Evolutionary conservation across 1,140 invertebrate genomes (phyloP), one percentile per base, ranked within the genome.

Genomic region (Ctenoplectra terminalis): DNA sequence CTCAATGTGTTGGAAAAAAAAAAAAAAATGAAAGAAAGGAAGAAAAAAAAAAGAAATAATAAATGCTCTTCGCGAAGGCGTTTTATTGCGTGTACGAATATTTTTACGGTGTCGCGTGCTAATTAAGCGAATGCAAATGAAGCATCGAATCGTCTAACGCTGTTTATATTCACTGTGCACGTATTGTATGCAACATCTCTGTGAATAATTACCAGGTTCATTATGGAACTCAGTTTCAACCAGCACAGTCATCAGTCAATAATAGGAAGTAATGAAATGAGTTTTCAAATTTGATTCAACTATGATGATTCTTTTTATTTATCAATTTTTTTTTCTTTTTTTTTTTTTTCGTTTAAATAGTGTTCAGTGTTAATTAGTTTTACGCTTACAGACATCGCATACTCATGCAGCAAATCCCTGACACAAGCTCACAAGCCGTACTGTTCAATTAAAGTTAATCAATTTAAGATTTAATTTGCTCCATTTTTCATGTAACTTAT

Each of bases 101-200:
- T 48, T 37, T 50, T 50, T 70, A 48, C 34, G 34, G n/a, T 76
- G 13, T 31, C 3, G 11, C 23, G 20, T 29, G 48, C 26, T 9
- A 34, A 31, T 71, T 29, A 40, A 60, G 23, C 31, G 46, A 29
- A 60, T 48, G 11, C 2, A 37, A 69, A 69, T 37, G 15, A 70
- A 70, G 69, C 2, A 58, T n/a, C 4, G 15, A 60, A 50, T 37
- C 20, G 52, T 20, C 26, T 26, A 6, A n/a, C 17, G 50, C 1
- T 46, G 13, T 54, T 71, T 72, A 66, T 61, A 77, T 86, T 86
- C 84, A 82, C 70, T 79, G 83, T 85, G 84, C 83, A 86, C 80
- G 26, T 7, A 58, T 72, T 82, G 54, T 73, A 63, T 81, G 81
- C 83, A 85, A 81, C 69, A 61, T 81, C 54, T 50, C 23, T 86